Percentiles rank a stretch among this genome's conserved stretches.
phyloP scores from a whole-genome alignment of 2,797 vertebrate species.

The Emys orbicularis region DNA sequence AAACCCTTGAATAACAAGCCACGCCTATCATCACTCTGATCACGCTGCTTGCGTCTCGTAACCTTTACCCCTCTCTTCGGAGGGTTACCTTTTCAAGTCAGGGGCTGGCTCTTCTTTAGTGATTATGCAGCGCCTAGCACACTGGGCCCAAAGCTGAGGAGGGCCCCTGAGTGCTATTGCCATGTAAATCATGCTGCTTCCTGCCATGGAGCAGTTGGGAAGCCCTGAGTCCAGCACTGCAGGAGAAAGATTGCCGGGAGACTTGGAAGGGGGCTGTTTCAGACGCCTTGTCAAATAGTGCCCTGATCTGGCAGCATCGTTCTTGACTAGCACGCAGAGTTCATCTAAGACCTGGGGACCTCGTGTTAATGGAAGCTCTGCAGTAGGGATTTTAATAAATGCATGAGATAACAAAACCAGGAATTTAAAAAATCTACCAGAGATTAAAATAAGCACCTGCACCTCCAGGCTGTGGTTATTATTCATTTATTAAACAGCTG shows the following conservation, averaged over 20 bases:
- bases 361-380: constrained; percentile 35
- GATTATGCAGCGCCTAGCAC: constrained; percentile 20
- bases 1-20: not conserved
- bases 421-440: not conserved
- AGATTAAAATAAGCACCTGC: constrained; percentile 24
- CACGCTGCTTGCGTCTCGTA: constrained; percentile 42
- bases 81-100: not conserved
- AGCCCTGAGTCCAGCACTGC: not conserved
- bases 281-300: not conserved
- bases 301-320: not conserved
- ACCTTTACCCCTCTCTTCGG: constrained; percentile 17
- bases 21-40: not conserved
- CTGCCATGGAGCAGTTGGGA: constrained; percentile 28
- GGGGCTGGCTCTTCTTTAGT: constrained; percentile 9
- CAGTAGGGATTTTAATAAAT: constrained; percentile 36
- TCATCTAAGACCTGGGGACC: constrained; percentile 18
- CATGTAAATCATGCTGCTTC: constrained; percentile 25
- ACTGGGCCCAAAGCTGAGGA: not conserved
- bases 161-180: not conserved
- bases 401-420: constrained; percentile 28
- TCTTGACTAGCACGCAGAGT: not conserved
- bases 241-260: not conserved
- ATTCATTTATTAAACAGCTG: constrained; percentile 24
- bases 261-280: not conserved
- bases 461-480: not conserved